Evolutionary conservation across 2,113 vertebrate species (phyloP).

Genomic region (Grallaria varia): DNA sequence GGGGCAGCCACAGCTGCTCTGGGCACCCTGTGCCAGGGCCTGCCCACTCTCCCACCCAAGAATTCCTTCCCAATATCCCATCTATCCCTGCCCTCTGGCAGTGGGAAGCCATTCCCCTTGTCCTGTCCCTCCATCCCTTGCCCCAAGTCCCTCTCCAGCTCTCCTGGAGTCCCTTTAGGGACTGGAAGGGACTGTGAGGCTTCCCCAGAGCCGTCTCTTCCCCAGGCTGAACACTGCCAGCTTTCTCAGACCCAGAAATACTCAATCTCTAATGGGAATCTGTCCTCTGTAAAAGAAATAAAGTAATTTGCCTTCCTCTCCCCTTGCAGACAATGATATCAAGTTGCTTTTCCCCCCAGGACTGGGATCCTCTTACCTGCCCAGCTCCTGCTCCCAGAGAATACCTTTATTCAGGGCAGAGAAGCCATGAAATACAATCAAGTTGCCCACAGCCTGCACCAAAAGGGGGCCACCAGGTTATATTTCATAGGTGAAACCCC

Average conservation of each 20-base stretch:
- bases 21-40: background rate
- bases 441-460: background rate
- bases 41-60: background rate
- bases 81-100: accelerated
- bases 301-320: background rate
- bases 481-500: background rate
- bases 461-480: background rate
- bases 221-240: background rate
- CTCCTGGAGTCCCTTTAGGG: background rate
- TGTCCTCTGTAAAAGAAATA: background rate
- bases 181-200: accelerated
- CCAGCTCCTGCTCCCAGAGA: background rate
- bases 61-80: background rate
- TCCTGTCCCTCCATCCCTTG: background rate
- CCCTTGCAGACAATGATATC: background rate
- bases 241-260: background rate
- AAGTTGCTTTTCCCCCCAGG: background rate
- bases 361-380: background rate
- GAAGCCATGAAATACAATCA: background rate
- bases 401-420: background rate
- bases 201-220: background rate
- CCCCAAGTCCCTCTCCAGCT: background rate
- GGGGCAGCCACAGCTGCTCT: background rate
- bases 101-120: background rate
- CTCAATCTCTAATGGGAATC: background rate